phyloP scores from a whole-genome alignment of 1,140 invertebrate species.

The Frieseomelitta varia region DNA sequence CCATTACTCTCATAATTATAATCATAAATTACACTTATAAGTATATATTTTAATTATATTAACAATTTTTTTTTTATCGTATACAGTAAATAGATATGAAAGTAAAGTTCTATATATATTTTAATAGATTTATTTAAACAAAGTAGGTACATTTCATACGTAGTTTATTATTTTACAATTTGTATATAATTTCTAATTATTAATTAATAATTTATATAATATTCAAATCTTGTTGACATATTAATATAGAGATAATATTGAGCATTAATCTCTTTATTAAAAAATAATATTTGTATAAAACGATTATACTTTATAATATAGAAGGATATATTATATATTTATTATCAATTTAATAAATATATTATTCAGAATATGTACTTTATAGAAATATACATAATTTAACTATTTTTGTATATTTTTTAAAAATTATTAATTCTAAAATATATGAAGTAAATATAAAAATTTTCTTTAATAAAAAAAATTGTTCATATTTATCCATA shows the following conservation, averaged over 20 bases:
- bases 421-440: conserved; percentile 59
- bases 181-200: background rate
- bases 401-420: conserved; percentile 72
- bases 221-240: conserved; percentile 5
- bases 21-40: conserved; percentile 19
- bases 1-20: background rate
- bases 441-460: conserved; percentile 26
- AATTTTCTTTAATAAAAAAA: conserved; percentile 17
- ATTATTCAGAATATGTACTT: conserved; percentile 53
- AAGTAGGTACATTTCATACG: background rate
- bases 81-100: background rate
- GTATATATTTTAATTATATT: conserved; percentile 19
- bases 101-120: conserved; percentile 11
- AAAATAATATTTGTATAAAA: conserved; percentile 42
- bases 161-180: background rate
- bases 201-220: background rate
- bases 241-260: conserved; percentile 18
- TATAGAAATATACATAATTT: conserved; percentile 45
- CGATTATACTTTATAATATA: conserved; percentile 53
- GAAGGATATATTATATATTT: conserved; percentile 17
- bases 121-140: conserved; percentile 20
- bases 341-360: conserved; percentile 41
- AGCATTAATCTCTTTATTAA: background rate
- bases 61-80: background rate
- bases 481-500: background rate